Conservation (phyloP, 1,140 invertebrate genomes). For the Drosophila littoralis region DNA sequence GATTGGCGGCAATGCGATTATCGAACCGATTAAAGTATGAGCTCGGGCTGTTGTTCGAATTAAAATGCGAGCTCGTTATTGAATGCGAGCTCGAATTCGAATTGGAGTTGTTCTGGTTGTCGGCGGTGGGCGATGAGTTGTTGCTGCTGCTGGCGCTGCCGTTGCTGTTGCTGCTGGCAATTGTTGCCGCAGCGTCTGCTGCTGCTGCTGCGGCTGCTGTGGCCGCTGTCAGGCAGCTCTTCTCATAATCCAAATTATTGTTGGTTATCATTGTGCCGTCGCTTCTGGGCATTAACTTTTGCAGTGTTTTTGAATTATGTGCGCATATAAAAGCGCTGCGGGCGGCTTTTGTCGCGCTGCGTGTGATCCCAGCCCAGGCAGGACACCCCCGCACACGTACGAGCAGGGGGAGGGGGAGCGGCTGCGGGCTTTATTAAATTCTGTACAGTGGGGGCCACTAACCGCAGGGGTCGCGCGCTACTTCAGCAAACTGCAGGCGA, state of each 20-base stretch:
- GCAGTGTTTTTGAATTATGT: constrained; percentile 79
- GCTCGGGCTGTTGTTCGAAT: constrained; percentile 41
- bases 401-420: not conserved
- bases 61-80: constrained; percentile 48
- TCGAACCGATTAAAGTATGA: constrained; percentile 80
- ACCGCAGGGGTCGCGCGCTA: constrained; percentile 72
- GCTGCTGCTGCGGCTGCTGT: constrained; percentile 14
- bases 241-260: constrained; percentile 84
- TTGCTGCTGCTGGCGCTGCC: constrained; percentile 75
- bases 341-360: constrained; percentile 79
- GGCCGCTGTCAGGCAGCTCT: constrained; percentile 46
- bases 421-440: constrained; percentile 71
- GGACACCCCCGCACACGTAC: constrained; percentile 30
- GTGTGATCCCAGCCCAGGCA: constrained; percentile 56
- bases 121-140: constrained; percentile 71
- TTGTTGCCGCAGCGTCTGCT: constrained; percentile 19
- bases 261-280: constrained; percentile 79
- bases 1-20: constrained; percentile 79
- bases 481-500: constrained; percentile 62
- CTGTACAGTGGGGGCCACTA: constrained; percentile 18
- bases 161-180: constrained; percentile 36
- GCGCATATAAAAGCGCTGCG: constrained; percentile 79
- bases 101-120: constrained; percentile 53
- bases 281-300: constrained; percentile 80
- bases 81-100: constrained; percentile 29